A percentile compares a stretch with the other conserved stretches of the same genome.
phyloP scores from a whole-genome alignment of 2,888 invertebrate genomes.

The Leptothorax acervorum region DNA sequence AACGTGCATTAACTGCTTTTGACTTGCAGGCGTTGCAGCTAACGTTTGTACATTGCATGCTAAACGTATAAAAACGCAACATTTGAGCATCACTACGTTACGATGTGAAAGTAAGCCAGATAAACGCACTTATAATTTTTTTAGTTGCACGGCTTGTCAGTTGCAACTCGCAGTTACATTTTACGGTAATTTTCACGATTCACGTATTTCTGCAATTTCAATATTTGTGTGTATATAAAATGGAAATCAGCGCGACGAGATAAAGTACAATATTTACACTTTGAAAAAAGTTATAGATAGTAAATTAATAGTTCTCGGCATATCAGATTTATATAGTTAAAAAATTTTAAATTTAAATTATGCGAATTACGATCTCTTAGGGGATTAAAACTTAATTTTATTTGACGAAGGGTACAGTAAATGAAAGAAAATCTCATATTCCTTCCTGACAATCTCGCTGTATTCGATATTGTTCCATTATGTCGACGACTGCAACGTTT shows the following conservation, averaged over 20 bases:
- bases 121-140: slow-evolving; percentile 19
- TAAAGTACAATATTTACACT: not conserved
- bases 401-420: not conserved
- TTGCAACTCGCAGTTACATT: not conserved
- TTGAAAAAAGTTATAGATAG: not conserved
- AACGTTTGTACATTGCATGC: not conserved
- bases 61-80: slow-evolving; percentile 11
- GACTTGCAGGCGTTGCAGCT: not conserved
- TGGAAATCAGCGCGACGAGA: not conserved
- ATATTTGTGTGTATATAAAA: not conserved
- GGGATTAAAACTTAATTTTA: not conserved
- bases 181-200: slow-evolving; percentile 23
- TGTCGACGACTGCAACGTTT: not conserved
- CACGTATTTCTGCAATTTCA: not conserved
- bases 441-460: not conserved
- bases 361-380: not conserved
- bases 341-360: not conserved
- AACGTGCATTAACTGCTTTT: not conserved
- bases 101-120: slow-evolving; percentile 1
- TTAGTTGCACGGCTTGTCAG: slow-evolving; percentile 4
- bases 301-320: not conserved
- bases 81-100: not conserved
- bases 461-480: slow-evolving; percentile 12
- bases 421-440: not conserved
- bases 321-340: not conserved